These are phyloP conservation scores for Apodemus agrarius DNA, from an alignment of 2,797 vertebrate species.

Conservation along the genomic window DNA sequence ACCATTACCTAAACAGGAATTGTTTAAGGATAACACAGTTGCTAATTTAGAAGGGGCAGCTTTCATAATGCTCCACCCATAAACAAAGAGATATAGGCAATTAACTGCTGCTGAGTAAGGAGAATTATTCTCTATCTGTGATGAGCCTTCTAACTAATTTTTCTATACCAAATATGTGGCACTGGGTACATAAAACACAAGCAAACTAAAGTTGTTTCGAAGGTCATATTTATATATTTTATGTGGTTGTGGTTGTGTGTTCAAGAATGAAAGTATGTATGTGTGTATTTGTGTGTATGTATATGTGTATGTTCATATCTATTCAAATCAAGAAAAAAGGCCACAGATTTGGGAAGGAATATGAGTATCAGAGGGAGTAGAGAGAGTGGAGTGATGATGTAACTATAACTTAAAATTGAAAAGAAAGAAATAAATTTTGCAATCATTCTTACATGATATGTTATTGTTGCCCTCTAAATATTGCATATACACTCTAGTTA, in stretches of 20 bases:
- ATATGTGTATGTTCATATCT: background rate
- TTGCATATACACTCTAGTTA: background rate
- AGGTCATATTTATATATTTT: too few relatives aligned
- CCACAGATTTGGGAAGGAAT: background rate
- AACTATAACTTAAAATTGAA: background rate
- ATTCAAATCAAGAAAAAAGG: background rate
- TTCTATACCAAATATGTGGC: background rate
- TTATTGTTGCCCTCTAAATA: background rate
- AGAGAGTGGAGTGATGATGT: background rate
- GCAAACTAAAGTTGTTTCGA: background rate
- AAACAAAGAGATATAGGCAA: background rate
- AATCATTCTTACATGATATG: background rate
- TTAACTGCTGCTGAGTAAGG: background rate
- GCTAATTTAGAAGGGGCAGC: background rate
- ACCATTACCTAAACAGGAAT: background rate
- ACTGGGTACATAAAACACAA: background rate
- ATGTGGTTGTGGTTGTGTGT: background rate
- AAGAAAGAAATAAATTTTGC: background rate
- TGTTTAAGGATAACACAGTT: background rate
- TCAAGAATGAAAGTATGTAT: background rate
- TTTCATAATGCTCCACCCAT: too few relatives aligned
- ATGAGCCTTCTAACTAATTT: background rate
- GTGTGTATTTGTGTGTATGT: background rate
- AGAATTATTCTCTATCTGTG: background rate
- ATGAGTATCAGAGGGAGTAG: background rate